These are phyloP conservation scores for Channa argus DNA, from an alignment of 2,113 vertebrate genomes.

Conservation along the genomic window DNA sequence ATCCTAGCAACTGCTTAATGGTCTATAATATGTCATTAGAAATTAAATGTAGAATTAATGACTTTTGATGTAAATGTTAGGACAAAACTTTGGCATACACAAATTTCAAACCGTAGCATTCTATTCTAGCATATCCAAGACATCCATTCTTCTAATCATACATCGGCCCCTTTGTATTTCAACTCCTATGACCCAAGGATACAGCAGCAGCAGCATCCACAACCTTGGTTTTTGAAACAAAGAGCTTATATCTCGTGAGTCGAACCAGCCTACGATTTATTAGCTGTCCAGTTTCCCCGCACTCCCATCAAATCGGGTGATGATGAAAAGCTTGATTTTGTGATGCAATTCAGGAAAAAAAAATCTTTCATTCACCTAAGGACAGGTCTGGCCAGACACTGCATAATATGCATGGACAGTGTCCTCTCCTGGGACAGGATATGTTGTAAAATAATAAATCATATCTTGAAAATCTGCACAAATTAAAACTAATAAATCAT, in stretches of 20 bases:
- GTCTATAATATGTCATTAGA: no score
- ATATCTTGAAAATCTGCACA: no score
- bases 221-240: constrained; percentile 24
- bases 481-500: no score
- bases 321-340: constrained; percentile 38
- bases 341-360: constrained; percentile 18
- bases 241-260: constrained; percentile 2
- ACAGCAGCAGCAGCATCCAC: constrained; percentile 1
- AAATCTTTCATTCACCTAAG: constrained; percentile 24
- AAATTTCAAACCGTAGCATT: constrained; percentile 1
- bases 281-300: constrained; percentile 17
- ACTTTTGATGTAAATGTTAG: neutral
- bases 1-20: no score
- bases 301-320: neutral
- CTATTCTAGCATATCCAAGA: neutral
- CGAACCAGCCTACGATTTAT: constrained; percentile 15
- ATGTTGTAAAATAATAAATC: no score
- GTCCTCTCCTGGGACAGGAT: no score
- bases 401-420: neutral
- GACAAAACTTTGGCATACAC: neutral
- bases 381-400: constrained; percentile 30
- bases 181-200: constrained; percentile 8
- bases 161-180: neutral
- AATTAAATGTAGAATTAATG: no score
- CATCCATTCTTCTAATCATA: constrained; percentile 13